Percentiles rank a stretch among this genome's conserved stretches.
Conservation (phyloP, 92 coral and sea anemone genomes). For the Plumapathes pennacea region DNA sequence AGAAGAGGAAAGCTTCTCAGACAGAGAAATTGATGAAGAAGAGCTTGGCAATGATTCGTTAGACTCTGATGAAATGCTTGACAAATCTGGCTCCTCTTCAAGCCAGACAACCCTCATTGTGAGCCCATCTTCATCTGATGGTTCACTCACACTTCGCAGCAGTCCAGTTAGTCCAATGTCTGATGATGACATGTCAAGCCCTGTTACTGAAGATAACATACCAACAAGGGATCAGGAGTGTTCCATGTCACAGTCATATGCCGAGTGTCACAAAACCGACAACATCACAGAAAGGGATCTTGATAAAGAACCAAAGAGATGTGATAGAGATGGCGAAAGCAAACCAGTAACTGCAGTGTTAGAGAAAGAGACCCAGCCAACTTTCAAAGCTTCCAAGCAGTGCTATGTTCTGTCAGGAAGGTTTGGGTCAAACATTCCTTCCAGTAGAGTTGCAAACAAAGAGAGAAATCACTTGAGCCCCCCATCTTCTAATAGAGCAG, state of each 20-base stretch:
- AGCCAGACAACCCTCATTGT: conserved; percentile 24
- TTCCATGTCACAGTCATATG: neutral
- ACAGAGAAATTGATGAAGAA: no score
- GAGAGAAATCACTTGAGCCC: no score
- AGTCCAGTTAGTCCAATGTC: conserved; percentile 7
- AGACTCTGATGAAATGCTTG: no score
- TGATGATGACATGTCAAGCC: conserved; percentile 20
- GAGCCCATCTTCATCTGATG: conserved; percentile 36
- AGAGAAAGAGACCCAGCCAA: no score
- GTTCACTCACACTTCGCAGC: conserved; percentile 19
- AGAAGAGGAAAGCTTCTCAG: no score
- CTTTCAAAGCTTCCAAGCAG: no score
- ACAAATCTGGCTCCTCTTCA: no score
- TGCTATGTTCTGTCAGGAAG: no score
- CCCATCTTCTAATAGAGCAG: no score
- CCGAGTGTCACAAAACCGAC: conserved; percentile 20
- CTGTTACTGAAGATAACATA: conserved; percentile 22
- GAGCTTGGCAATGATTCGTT: no score
- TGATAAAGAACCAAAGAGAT: conserved; percentile 6
- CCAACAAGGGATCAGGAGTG: conserved; percentile 27
- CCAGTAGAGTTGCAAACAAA: no score
- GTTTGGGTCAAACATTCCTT: no score
- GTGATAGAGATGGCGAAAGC: neutral
- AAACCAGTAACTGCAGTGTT: neutral
- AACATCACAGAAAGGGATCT: conserved; percentile 10